Conservation (phyloP, 1,140 invertebrate genomes). For the Drosophila lini region DNA sequence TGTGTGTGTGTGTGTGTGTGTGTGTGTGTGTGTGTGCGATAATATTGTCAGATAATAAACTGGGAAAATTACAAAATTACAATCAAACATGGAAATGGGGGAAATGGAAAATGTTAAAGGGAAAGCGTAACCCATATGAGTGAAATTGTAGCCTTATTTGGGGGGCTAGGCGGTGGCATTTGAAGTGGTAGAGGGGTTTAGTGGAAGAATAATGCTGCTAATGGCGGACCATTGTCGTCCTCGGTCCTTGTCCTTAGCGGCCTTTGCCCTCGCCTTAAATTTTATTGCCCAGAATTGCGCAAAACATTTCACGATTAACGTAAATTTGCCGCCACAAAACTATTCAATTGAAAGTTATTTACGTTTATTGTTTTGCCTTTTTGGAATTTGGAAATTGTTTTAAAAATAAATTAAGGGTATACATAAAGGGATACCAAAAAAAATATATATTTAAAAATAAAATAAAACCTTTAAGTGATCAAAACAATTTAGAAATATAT, state of each 20-base stretch:
- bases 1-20: constrained; percentile 57
- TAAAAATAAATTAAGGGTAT: neutral
- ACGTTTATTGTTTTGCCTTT: constrained; percentile 69
- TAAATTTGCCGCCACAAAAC: constrained; percentile 77
- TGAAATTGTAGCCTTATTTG: neutral
- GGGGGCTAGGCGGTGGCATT: neutral
- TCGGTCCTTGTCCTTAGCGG: constrained; percentile 2
- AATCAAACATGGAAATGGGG: constrained; percentile 55
- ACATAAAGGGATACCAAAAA: neutral
- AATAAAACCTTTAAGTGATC: neutral
- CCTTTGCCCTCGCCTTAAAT: constrained; percentile 7
- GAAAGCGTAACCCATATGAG: constrained; percentile 26
- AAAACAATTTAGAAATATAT: neutral
- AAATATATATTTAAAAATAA: neutral
- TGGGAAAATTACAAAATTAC: constrained; percentile 82
- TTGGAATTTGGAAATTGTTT: neutral
- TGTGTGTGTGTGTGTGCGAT: constrained; percentile 63
- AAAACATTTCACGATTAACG: constrained; percentile 38
- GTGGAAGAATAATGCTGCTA: constrained; percentile 57
- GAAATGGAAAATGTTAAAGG: neutral
- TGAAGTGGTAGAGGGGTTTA: neutral
- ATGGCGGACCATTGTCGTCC: constrained; percentile 74
- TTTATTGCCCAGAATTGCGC: constrained; percentile 46
- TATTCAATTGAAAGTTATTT: constrained; percentile 82
- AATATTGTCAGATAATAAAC: constrained; percentile 83